Evolutionary conservation across 2,113 vertebrate species (phyloP).

Genomic region (Urocolius indicus): DNA sequence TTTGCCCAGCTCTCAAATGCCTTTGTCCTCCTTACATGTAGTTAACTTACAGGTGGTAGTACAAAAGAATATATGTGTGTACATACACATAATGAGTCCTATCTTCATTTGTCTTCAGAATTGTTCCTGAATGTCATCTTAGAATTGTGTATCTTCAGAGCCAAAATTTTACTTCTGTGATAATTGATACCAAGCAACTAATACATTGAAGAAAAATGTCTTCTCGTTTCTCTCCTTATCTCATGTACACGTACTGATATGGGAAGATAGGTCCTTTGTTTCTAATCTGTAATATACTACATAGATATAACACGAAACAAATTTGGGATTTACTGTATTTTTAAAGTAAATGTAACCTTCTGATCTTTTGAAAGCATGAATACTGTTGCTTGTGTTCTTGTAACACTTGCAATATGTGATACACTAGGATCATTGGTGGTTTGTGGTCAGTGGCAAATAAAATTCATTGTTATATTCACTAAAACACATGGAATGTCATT

Average conservation of each 20-base stretch:
- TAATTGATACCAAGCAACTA: background rate
- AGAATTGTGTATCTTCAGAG: background rate
- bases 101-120: background rate
- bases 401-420: background rate
- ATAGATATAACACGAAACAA: background rate
- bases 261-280: background rate
- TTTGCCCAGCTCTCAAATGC: background rate
- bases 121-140: background rate
- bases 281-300: background rate
- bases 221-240: background rate
- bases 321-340: background rate
- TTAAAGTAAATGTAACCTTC: background rate
- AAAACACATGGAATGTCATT: constrained; percentile 15
- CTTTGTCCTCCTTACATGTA: background rate
- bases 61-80: background rate
- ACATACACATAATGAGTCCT: background rate
- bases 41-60: background rate
- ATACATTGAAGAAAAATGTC: background rate
- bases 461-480: background rate
- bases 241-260: background rate
- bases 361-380: background rate
- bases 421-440: background rate
- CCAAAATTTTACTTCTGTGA: background rate
- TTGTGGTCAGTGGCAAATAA: background rate
- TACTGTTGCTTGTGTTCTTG: background rate